Evolutionary conservation across 2,888 invertebrate genomes (phyloP).

Genomic region (Conchocele bisecta): DNA sequence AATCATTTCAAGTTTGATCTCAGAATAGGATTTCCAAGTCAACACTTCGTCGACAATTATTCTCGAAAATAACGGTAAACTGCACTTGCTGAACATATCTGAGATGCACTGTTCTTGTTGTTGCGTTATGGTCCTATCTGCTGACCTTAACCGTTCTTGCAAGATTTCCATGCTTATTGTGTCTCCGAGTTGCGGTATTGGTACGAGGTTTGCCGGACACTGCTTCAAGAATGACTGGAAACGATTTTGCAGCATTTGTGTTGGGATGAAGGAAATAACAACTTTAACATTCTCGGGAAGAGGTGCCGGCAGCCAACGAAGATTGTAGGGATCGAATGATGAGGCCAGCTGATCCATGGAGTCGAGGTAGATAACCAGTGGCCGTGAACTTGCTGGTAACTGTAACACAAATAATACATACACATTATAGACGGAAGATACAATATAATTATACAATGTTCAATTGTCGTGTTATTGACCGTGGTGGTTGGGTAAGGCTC

Average conservation of each 20-base stretch:
- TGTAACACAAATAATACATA: constrained; percentile 35
- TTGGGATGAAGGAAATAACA: constrained; percentile 68
- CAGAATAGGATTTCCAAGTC: constrained; percentile 71
- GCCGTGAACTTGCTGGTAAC: constrained; percentile 55
- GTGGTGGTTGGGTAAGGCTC: too few species aligned
- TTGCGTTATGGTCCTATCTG: constrained; percentile 62
- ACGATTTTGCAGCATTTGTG: constrained; percentile 64
- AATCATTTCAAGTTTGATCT: constrained; percentile 49
- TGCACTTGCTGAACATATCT: constrained; percentile 65
- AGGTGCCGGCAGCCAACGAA: constrained; percentile 71
- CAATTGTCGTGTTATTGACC: too few species aligned
- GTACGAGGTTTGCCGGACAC: constrained; percentile 48
- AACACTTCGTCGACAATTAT: constrained; percentile 69
- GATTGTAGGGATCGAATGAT: constrained; percentile 63
- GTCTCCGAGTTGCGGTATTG: constrained; percentile 63
- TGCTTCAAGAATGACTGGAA: constrained; percentile 51
- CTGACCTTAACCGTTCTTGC: constrained; percentile 57
- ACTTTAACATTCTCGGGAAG: constrained; percentile 67
- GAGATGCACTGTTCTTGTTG: constrained; percentile 61
- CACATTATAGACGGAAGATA: too few species aligned
- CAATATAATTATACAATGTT: too few species aligned
- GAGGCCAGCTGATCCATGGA: constrained; percentile 71
- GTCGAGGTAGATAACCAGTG: constrained; percentile 68
- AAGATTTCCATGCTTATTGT: constrained; percentile 65
- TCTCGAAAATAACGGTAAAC: constrained; percentile 71